phyloP scores from a whole-genome alignment of 2,797 vertebrate species.

The Salmo trutta region DNA sequence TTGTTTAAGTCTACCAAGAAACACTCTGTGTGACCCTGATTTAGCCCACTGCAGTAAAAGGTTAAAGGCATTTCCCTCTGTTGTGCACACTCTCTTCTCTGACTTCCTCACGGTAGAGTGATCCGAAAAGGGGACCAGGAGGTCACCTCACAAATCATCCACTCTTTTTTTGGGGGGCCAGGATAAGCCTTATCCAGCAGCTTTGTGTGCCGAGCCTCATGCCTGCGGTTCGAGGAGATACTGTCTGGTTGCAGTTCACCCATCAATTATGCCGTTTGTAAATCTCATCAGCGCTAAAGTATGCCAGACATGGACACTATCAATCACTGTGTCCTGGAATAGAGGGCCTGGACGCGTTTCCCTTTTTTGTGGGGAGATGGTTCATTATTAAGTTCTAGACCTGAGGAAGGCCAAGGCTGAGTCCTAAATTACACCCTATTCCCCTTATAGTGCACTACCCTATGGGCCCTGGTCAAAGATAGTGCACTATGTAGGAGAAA shows the following conservation, averaged over 20 bases:
- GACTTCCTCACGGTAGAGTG: slow-evolving; percentile 6
- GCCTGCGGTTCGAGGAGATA: slow-evolving; percentile 57
- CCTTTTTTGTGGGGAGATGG: slow-evolving; percentile 12
- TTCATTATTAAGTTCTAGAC: slow-evolving; percentile 53
- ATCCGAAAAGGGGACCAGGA: slow-evolving; percentile 43
- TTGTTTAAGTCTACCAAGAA: no score
- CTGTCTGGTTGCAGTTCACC: slow-evolving; percentile 52
- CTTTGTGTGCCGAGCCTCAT: slow-evolving; percentile 40
- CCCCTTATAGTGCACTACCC: not conserved
- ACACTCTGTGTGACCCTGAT: no score
- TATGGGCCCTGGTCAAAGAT: not conserved
- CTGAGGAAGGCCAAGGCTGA: slow-evolving; percentile 23
- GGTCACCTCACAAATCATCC: slow-evolving; percentile 66
- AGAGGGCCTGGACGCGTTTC: not conserved
- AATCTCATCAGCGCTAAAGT: slow-evolving; percentile 55
- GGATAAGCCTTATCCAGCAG: slow-evolving; percentile 44
- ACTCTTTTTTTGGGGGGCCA: slow-evolving; percentile 24
- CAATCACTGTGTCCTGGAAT: slow-evolving; percentile 48
- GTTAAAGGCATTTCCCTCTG: slow-evolving; percentile 30
- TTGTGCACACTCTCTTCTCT: slow-evolving; percentile 22
- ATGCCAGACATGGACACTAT: slow-evolving; percentile 50
- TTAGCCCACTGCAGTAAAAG: slow-evolving; percentile 32
- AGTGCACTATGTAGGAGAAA: not conserved
- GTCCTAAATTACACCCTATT: not conserved
- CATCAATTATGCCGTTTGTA: slow-evolving; percentile 62